Percentiles rank a stretch among this genome's conserved stretches.
Conservation (phyloP, 2,888 invertebrate species). For the Diaperis boleti region DNA sequence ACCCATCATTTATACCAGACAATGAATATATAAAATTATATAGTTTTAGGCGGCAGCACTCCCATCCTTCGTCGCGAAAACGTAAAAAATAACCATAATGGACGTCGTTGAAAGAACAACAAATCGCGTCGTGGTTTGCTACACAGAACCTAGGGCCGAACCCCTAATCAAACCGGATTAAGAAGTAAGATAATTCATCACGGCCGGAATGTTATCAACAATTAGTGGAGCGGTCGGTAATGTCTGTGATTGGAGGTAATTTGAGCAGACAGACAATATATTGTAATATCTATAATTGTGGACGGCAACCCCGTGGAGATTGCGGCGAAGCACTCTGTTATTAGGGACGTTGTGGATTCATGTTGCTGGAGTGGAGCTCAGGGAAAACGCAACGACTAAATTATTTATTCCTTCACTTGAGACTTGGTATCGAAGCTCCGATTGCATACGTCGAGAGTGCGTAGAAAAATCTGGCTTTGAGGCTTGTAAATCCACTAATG, state of each 20-base stretch:
- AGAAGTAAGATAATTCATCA: constrained; percentile 60
- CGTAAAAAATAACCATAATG: not conserved
- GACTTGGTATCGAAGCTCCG: too few relatives aligned
- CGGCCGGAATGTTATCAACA: constrained; percentile 60
- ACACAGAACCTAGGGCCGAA: constrained; percentile 29
- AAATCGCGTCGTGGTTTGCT: constrained; percentile 26
- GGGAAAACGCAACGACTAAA: constrained; percentile 31
- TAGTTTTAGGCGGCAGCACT: constrained; percentile 6
- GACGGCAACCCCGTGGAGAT: constrained; percentile 61
- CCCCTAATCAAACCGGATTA: constrained; percentile 52
- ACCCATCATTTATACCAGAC: not conserved
- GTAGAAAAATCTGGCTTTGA: too few relatives aligned
- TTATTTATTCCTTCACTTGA: constrained; percentile 20
- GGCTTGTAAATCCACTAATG: too few relatives aligned
- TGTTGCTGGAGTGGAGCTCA: constrained; percentile 37
- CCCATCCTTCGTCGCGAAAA: constrained; percentile 8
- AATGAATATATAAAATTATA: not conserved
- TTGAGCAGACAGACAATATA: constrained; percentile 62
- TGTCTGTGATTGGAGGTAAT: constrained; percentile 62
- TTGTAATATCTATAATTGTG: constrained; percentile 64
- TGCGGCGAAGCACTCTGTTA: constrained; percentile 58
- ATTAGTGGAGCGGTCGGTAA: constrained; percentile 60
- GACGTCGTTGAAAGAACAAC: not conserved
- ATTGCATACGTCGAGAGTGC: too few relatives aligned
- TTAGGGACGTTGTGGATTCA: constrained; percentile 51